Conservation (phyloP, 2,888 invertebrate species). For the Eudemis profundana region DNA sequence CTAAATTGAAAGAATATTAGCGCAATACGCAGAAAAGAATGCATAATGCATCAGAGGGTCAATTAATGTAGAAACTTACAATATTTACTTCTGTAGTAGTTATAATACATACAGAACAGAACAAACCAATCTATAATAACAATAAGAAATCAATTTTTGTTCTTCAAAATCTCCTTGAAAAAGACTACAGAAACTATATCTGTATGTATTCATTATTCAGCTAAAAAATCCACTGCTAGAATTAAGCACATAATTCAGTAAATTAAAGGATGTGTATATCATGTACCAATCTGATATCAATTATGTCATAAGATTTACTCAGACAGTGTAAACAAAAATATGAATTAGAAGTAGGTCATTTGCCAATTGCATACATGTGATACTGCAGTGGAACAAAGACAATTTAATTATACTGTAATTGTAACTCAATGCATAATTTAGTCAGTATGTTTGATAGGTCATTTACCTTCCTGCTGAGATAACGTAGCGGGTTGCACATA, state of each 20-base stretch:
- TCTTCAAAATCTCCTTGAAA: slow-evolving; percentile 17
- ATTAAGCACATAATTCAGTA: slow-evolving; percentile 30
- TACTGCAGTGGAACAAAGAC: slow-evolving; percentile 15
- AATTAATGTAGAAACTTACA: too few relatives aligned
- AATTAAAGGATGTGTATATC: slow-evolving; percentile 22
- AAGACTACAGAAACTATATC: slow-evolving; percentile 1
- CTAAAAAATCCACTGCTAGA: slow-evolving; percentile 29
- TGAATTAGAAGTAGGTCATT: slow-evolving; percentile 21
- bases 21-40: too few relatives aligned
- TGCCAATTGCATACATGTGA: slow-evolving; percentile 24
- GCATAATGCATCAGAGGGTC: too few relatives aligned
- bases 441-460: slow-evolving; percentile 42
- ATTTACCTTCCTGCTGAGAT: slow-evolving; percentile 74
- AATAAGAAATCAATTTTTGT: not conserved
- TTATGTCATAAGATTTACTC: slow-evolving; percentile 21
- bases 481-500: slow-evolving; percentile 76
- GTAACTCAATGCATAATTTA: slow-evolving; percentile 10
- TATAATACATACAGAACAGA: too few relatives aligned
- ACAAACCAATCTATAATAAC: too few relatives aligned
- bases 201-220: slow-evolving; percentile 6
- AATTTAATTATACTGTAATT: slow-evolving; percentile 16
- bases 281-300: slow-evolving; percentile 15
- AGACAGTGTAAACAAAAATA: slow-evolving; percentile 28
- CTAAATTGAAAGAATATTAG: too few relatives aligned
- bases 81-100: too few relatives aligned